Percentiles rank a stretch among this genome's conserved stretches.
Evolutionary conservation across 2,113 vertebrate genomes (phyloP).

Genomic region (Thunnus thynnus): DNA sequence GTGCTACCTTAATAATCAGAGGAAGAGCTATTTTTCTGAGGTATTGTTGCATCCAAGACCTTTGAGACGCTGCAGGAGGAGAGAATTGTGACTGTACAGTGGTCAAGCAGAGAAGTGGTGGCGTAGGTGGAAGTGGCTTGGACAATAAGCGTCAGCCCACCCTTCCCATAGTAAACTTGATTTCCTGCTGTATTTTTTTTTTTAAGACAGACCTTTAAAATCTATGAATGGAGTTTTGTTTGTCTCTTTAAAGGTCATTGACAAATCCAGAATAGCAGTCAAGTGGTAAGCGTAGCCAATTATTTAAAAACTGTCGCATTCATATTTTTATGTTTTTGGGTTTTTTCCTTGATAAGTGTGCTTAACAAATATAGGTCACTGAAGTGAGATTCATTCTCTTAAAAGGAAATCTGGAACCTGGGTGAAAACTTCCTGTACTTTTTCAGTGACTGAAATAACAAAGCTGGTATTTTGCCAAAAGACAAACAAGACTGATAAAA

Average conservation of each 20-base stretch:
- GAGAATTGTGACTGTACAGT: constrained; percentile 49
- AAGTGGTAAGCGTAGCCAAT: background rate
- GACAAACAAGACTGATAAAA: constrained; percentile 22
- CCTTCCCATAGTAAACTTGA: constrained; percentile 79
- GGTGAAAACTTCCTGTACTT: constrained; percentile 20
- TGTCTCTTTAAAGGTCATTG: constrained; percentile 61
- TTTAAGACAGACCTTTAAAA: constrained; percentile 56
- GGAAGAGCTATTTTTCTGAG: constrained; percentile 77
- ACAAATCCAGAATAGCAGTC: constrained; percentile 42
- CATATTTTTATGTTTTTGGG: background rate
- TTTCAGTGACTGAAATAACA: constrained; percentile 43
- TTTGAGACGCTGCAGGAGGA: constrained; percentile 78
- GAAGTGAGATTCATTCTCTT: constrained; percentile 19
- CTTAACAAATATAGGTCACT: constrained; percentile 16
- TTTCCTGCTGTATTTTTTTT: constrained; percentile 65
- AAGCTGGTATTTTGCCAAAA: constrained; percentile 38
- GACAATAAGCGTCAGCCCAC: constrained; percentile 75
- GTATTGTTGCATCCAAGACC: constrained; percentile 76
- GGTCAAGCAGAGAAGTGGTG: constrained; percentile 68
- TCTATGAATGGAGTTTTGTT: constrained; percentile 71
- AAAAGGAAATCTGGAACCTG: constrained; percentile 20
- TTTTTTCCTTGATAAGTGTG: constrained; percentile 6
- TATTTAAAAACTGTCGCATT: constrained; percentile 25
- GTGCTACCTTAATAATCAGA: constrained; percentile 71
- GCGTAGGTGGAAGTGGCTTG: constrained; percentile 76